Base-by-base conservation (phyloP, 2,797 vertebrate species). In the Eulemur rubriventer region DNA sequence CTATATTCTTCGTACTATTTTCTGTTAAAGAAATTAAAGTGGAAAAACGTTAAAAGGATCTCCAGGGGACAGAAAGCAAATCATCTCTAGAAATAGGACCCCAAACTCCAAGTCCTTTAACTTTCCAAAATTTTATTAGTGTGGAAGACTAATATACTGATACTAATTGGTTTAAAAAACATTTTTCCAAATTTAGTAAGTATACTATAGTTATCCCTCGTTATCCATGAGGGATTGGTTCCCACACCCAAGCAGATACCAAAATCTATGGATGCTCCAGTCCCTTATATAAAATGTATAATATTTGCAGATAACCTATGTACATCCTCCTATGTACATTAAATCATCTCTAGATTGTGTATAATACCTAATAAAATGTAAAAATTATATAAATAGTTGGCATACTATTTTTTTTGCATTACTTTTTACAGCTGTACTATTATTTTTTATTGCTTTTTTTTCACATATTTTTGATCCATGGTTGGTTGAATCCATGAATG, bases 131-230 rank as follows among this genome's bases (percentile, higher is more conserved):
- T 80, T 93, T 84, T 50, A 85, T 85, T 75, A 91, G 14, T 35
- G 8, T 65, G 33, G 26, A 70, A 22, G 22, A 94, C 75, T 30
- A 91, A 91, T 63, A 81, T 41, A 78, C n/a, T 57, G 57, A 80
- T 46, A 87, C 43, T 55, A 75, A 73, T 72, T 97, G 81, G 28
- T 26, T 95, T 89, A 84, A 93, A 89, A 12, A 85, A 38, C 24
- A 33, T 57, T 50, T 65, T 70, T 85, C 22, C 46, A 67, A 50
- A 72, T 67, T 78, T 91, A 83, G n/a, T 79, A 93, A 84, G 7
- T 81, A 93, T 50, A 81, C 43, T 59, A 79, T 4, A 79, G 76
- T 48, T 50, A 55, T 55, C 50, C 76, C 13, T 38, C 13, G 24
- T 22, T 55, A 79, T 35, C 50, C 12, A 35, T 13, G 24, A 79